A percentile compares a stretch with the other conserved stretches of the same genome.
Evolutionary conservation across 2,113 vertebrate species (phyloP).

Genomic region (Alligator sinensis): DNA sequence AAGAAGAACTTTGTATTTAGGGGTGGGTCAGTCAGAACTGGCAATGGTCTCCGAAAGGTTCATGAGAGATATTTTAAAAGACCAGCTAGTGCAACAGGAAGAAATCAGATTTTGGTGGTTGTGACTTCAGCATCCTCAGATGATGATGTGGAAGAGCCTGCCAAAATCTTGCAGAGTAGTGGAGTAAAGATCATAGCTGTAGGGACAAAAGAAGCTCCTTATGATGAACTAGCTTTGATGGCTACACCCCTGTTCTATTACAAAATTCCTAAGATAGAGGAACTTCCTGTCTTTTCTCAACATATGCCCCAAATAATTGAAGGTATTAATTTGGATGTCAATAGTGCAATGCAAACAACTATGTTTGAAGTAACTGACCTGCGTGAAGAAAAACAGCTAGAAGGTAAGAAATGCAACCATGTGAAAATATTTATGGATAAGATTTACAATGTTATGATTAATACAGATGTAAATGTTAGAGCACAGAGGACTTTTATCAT

Average conservation of each 20-base stretch:
- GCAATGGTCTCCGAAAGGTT: slow-evolving; percentile 55
- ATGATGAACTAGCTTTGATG: slow-evolving; percentile 60
- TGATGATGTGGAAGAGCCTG: slow-evolving; percentile 62
- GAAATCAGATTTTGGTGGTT: slow-evolving; percentile 67
- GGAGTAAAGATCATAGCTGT: slow-evolving; percentile 71
- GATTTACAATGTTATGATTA: no score
- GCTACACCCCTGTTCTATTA: slow-evolving; percentile 52
- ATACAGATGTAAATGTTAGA: no score
- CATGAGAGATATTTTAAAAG: slow-evolving; percentile 57
- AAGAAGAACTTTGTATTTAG: slow-evolving; percentile 60
- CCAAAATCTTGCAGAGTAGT: slow-evolving; percentile 19
- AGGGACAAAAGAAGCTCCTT: slow-evolving; percentile 47
- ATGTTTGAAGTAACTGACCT: not conserved
- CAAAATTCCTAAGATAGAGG: slow-evolving; percentile 3
- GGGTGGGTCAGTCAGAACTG: slow-evolving; percentile 49
- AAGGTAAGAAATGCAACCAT: not conserved
- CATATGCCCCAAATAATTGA: slow-evolving; percentile 62
- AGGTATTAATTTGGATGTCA: not conserved
- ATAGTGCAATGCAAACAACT: not conserved
- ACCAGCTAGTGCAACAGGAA: slow-evolving; percentile 35
- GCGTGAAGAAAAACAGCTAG: not conserved
- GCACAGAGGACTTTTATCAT: not conserved
- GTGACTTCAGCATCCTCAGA: slow-evolving; percentile 63
- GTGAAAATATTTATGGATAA: not conserved
- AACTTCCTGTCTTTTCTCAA: slow-evolving; percentile 61